These are phyloP conservation scores for Pammene aurita DNA, from an alignment of 2,888 invertebrate genomes.

Conservation along the genomic window DNA sequence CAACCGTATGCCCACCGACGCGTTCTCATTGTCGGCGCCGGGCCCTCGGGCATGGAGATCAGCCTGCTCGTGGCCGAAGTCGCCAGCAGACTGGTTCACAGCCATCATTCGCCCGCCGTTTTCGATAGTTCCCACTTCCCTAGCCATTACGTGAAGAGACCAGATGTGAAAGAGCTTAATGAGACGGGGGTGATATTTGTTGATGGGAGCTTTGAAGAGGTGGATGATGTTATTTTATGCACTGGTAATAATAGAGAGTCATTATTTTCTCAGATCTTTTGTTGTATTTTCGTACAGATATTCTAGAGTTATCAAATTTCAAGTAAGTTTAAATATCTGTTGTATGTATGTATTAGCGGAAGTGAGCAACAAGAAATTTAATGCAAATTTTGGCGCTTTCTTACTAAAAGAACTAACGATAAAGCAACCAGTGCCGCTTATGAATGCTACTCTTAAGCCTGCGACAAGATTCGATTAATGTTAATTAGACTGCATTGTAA, in stretches of 20 bases:
- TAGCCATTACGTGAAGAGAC: conserved; percentile 75
- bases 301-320: no score
- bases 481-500: no score
- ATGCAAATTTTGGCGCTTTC: no score
- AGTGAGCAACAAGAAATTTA: no score
- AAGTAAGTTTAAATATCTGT: no score
- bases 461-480: no score
- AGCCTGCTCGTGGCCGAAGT: conserved; percentile 82
- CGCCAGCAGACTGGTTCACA: conserved; percentile 76
- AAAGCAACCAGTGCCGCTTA: no score
- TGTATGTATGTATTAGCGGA: no score
- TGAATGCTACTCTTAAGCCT: no score
- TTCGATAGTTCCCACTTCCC: conserved; percentile 72
- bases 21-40: conserved; percentile 87
- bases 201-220: conserved; percentile 83
- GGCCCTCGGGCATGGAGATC: conserved; percentile 89
- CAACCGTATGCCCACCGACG: conserved; percentile 81
- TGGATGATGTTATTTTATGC: conserved; percentile 88
- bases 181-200: conserved; percentile 81
- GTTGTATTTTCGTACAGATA: no score
- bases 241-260: conserved; percentile 79
- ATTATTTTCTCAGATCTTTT: neutral
- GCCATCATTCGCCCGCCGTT: conserved; percentile 75
- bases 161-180: conserved; percentile 77
- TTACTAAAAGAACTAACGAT: no score